Base-by-base conservation (phyloP, 2,113 vertebrate species). In the Clarias macrocephalus region DNA sequence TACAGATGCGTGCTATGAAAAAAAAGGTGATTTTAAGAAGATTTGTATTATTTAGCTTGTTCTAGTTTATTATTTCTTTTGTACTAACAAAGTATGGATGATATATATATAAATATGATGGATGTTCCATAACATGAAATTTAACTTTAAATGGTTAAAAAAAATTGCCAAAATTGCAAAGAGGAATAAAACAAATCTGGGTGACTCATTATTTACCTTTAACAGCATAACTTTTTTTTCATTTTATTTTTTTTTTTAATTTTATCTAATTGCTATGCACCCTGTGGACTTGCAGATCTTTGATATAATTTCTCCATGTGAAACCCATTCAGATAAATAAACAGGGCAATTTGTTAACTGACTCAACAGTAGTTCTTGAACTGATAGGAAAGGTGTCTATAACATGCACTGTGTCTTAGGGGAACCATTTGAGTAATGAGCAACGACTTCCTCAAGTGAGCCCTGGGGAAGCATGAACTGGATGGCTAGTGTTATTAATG, bases 401-500 rank as follows among this genome's bases (percentile, higher is more conserved):
- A 80, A 70, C 25, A 5, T 87, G 42, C 42, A 28, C 21, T 60
- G 28, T 65, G 42, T n/a, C 66, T 70, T 62, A 57, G 21, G 42
- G 10, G 54, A 70, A 54, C 65, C 85, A 77, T 82, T 59, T 56
- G 28, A 65, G 73, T 84, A 80, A 83, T 77, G 68, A 79, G 65
- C 18, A 59, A 10, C 80, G 68, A 88, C 89, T 82, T 81, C 65
- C 37, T 84, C 18, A 86, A 90, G 76, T 30, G 85, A 86, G n/a
- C 82, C 85, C 88, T 66, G n/a, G 57, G 80, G 85, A 75, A 63
- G 73, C 80, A 37, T 72, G 62, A 86, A 86, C 72, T 42, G 56
- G 2, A 63, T 54, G 57, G 75, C 56, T 28, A 85, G 68, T 84
- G 82, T 86, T 83, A 75, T 63, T 86, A 70, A 86, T 88, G 11